Base-by-base conservation (phyloP, 2,113 vertebrate species). In the Setophaga petechia region DNA sequence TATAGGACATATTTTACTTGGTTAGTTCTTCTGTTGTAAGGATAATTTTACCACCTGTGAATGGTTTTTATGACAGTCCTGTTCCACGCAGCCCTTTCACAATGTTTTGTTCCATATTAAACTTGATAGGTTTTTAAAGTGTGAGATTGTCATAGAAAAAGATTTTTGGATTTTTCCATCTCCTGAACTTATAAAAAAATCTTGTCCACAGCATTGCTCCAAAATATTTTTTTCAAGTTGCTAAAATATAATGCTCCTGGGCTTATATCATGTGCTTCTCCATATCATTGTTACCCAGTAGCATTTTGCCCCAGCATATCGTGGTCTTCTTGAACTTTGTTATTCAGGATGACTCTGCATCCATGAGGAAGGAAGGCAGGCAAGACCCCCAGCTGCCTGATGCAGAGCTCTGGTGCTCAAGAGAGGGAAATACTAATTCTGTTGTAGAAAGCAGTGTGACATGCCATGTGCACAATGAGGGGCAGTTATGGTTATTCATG, bases 401-500 rank as follows among this genome's bases (percentile, higher is more conserved):
- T 86, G 78, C 18, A 43, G 69, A 91, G 55, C 0, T 6, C 65
- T 0, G 0, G n/a, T 77, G 43, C 49, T 67, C 39, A 72, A 55
- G 90, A 89, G 80, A n/a, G 62, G 76, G 65, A 84, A 93, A 86
- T 71, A 80, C 72, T 94, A 84, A 92, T 89, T 93, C 61, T 81
- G 68, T 77, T 89, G 90, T 77, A 90, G 81, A 96, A 92, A 94
- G 79, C 59, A 3, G 74, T 81, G 94, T 84, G 90, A 94, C 95
- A 58, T 90, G 92, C 88, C 90, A 92, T 58, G 44, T 41, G 59
- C 85, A 95, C 96, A 96, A 89, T 84, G 89, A 23, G 3, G 89
- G 73, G 86, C 62, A 95, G 94, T 81, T 94, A 88, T 84, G 93
- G 94, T 92, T 89, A 90, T 94, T 94, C 94, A 49, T 7, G 23